Conservation (phyloP, 2,888 invertebrate genomes). For the Atherix ibis region DNA sequence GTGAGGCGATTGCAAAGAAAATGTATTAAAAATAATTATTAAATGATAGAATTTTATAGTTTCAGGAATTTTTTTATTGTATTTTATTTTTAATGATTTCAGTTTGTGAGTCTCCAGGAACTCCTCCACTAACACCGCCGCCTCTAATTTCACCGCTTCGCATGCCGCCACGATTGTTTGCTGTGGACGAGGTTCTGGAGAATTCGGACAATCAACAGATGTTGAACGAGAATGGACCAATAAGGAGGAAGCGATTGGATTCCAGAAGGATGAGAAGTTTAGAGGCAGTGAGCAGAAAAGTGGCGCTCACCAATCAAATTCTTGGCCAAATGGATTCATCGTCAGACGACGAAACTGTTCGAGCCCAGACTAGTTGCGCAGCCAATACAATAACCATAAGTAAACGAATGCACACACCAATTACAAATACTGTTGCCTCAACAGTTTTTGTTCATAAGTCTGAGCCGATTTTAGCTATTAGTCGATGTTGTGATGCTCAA, state of each 20-base stretch:
- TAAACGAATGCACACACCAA: conserved; percentile 9
- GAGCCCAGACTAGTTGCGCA: conserved; percentile 11
- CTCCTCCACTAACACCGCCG: conserved; percentile 14
- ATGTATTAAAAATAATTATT: no score
- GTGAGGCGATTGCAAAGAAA: no score
- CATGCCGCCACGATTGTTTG: conserved; percentile 2
- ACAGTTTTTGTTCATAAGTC: no score
- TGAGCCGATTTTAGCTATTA: conserved; percentile 11
- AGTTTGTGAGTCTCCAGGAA: conserved; percentile 17
- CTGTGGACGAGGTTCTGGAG: no score
- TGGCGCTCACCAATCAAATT: no score
- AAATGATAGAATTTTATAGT: no score
- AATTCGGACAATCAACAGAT: not conserved
- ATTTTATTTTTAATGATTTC: no score
- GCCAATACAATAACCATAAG: conserved; percentile 13
- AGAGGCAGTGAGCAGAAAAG: no score
- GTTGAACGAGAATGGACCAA: not conserved
- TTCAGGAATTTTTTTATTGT: no score
- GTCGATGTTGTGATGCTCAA: conserved; percentile 6
- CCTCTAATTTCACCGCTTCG: conserved; percentile 14
- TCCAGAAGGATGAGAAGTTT: no score
- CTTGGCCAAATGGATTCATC: no score
- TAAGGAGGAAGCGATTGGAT: no score
- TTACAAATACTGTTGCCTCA: conserved; percentile 12
- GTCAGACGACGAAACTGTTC: conserved; percentile 11